Evolutionary conservation across 1,140 invertebrate species (phyloP).

Genomic region (Diabrotica undecimpunctata): DNA sequence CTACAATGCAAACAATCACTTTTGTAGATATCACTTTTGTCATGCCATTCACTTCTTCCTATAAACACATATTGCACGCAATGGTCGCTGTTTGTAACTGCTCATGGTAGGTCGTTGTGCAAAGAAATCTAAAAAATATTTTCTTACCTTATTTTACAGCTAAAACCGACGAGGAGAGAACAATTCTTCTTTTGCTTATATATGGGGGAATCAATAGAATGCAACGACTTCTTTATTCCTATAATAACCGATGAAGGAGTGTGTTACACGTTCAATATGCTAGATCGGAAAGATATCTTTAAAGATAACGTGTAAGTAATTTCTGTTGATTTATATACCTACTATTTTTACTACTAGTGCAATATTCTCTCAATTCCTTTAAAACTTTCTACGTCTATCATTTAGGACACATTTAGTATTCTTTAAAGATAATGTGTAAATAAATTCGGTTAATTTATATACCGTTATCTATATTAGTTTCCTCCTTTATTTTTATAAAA

Average conservation of each 20-base stretch:
- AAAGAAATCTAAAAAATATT: not conserved
- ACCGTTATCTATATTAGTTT: no score
- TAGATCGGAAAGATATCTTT: slow-evolving; percentile 55
- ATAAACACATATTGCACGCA: not conserved
- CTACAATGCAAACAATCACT: not conserved
- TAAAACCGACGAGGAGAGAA: not conserved
- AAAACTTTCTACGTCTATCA: no score
- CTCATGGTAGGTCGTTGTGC: not conserved
- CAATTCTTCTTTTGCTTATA: slow-evolving; percentile 18
- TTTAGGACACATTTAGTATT: no score
- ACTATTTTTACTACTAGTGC: no score
- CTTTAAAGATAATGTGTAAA: no score
- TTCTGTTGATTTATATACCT: no score
- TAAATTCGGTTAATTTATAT: no score
- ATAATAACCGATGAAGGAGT: slow-evolving; percentile 63
- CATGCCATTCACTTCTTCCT: no score
- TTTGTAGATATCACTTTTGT: no score
- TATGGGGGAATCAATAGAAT: slow-evolving; percentile 37
- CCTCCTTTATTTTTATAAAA: no score
- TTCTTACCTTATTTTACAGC: slow-evolving; percentile 10
- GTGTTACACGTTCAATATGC: slow-evolving; percentile 64
- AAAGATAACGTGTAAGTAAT: slow-evolving; percentile 46
- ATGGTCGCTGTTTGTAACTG: not conserved
- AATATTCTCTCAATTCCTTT: no score
- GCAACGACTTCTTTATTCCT: slow-evolving; percentile 53